A percentile compares a stretch with the other conserved stretches of the same genome.
These are phyloP conservation scores for Natrix natrix DNA, from an alignment of 2,797 vertebrate genomes.

Conservation along the genomic window DNA sequence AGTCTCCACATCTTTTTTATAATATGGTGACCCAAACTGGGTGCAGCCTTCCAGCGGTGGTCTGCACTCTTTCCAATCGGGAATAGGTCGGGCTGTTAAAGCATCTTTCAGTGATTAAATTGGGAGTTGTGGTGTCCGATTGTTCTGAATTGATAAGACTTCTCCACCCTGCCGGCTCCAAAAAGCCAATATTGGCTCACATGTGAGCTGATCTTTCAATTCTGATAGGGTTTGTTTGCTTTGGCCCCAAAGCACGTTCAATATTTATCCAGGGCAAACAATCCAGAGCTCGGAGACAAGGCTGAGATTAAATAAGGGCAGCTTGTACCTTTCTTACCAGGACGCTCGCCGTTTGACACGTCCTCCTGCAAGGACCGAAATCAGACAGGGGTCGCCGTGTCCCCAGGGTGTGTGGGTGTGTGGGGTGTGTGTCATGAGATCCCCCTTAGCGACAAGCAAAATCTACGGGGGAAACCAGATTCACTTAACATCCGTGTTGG, in stretches of 20 bases:
- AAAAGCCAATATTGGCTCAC: conserved; percentile 8
- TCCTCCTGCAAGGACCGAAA: background rate
- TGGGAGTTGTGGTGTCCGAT: background rate
- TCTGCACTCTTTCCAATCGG: background rate
- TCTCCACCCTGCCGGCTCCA: background rate
- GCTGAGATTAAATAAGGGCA: background rate
- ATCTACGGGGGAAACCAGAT: too few species aligned
- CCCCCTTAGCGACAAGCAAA: too few species aligned
- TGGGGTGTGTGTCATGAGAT: too few species aligned
- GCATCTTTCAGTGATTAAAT: background rate
- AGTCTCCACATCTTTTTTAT: too few species aligned
- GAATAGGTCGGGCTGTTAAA: background rate
- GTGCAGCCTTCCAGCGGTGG: too few species aligned
- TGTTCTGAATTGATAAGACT: background rate
- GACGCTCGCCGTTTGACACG: background rate
- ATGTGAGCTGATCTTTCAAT: background rate
- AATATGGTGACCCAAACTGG: too few species aligned
- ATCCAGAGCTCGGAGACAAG: background rate
- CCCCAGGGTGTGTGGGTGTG: too few species aligned
- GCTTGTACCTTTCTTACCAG: background rate
- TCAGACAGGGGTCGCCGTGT: background rate
- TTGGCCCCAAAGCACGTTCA: background rate
- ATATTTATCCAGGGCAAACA: background rate
- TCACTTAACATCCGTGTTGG: too few species aligned
- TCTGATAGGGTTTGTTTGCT: conserved; percentile 4